Percentiles rank a stretch among this genome's conserved stretches.
Evolutionary conservation across 2,113 vertebrate genomes (phyloP).

Genomic region (Artemisiospiza belli): DNA sequence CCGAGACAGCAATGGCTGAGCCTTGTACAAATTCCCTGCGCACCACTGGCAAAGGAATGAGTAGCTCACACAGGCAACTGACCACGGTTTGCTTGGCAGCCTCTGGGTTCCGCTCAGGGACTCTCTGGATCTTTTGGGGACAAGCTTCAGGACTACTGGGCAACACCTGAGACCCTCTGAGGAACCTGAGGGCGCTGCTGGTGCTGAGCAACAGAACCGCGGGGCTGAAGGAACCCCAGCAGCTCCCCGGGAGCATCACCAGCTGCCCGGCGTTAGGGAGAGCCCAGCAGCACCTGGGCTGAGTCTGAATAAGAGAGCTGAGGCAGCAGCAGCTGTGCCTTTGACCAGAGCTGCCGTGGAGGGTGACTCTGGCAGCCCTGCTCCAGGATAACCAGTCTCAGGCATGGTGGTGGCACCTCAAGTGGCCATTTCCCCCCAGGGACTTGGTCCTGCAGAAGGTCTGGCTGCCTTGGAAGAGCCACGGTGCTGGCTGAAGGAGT

Average conservation of each 20-base stretch:
- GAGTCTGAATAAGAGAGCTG: not conserved
- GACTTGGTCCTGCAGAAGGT: not conserved
- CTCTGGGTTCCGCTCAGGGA: not conserved
- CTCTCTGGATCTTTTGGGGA: not conserved
- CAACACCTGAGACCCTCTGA: not conserved
- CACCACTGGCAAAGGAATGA: rapidly evolving
- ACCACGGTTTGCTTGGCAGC: not conserved
- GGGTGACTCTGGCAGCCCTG: rapidly evolving
- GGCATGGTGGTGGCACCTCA: rapidly evolving
- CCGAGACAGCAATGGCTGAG: not conserved
- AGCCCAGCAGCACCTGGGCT: not conserved
- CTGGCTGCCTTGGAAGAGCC: not conserved
- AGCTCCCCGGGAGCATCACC: rapidly evolving
- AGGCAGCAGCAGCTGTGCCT: rapidly evolving
- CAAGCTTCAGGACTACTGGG: no score
- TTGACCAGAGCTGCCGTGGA: rapidly evolving
- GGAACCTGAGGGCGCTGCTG: not conserved
- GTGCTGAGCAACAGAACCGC: rapidly evolving
- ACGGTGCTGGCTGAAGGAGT: not conserved
- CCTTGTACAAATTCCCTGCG: not conserved
- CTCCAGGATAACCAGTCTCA: rapidly evolving
- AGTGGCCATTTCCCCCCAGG: rapidly evolving
- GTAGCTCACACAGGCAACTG: not conserved
- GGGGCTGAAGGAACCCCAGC: not conserved
- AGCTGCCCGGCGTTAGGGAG: not conserved